Conservation (phyloP, 2,888 invertebrate genomes). For the Rhopalosiphum nymphaeae region DNA sequence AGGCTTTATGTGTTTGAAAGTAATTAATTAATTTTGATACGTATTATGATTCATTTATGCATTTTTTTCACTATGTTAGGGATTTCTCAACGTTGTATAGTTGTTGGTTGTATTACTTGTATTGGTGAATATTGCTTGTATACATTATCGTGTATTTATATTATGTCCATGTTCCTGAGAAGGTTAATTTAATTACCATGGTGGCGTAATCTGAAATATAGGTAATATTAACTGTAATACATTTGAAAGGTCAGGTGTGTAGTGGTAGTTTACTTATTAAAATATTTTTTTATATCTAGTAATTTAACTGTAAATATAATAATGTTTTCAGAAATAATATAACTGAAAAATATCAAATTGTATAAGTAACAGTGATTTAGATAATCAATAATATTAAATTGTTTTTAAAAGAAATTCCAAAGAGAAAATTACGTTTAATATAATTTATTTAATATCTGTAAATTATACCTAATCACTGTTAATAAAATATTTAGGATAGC, state of each 20-base stretch:
- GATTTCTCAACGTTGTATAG: background rate
- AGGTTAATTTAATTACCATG: background rate
- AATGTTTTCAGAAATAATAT: background rate
- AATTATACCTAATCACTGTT: slow-evolving; percentile 12
- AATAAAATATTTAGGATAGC: slow-evolving; percentile 22
- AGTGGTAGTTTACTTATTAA: background rate
- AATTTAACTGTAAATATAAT: background rate
- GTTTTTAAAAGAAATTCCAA: background rate
- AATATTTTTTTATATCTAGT: background rate
- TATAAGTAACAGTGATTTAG: background rate
- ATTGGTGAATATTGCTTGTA: background rate
- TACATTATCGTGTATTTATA: background rate
- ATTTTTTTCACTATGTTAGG: background rate
- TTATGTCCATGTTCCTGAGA: background rate
- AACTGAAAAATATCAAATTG: background rate
- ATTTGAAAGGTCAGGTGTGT: background rate
- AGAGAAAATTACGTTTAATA: background rate
- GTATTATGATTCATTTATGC: background rate
- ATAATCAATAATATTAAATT: background rate
- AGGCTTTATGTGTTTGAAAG: background rate
- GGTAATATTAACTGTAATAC: background rate
- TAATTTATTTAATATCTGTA: background rate
- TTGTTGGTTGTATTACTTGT: too few relatives aligned
- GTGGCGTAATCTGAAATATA: background rate
- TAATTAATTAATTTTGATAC: background rate